Percentiles rank a stretch among this genome's conserved stretches.
Evolutionary conservation across 2,888 invertebrate genomes (phyloP).

Genomic region (Melipona beecheii): DNA sequence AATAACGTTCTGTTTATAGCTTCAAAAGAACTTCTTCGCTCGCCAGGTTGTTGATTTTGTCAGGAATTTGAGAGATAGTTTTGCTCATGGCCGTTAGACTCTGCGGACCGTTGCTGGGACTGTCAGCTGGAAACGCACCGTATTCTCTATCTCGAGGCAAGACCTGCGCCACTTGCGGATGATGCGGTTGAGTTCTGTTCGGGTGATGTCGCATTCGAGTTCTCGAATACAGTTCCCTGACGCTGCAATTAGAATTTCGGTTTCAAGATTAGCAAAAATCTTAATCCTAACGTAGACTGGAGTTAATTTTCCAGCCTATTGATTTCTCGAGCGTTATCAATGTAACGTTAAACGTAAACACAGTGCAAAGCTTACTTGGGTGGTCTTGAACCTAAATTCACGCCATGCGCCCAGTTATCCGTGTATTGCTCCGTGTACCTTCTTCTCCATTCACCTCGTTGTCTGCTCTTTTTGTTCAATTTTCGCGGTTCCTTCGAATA

Average conservation of each 20-base stretch:
- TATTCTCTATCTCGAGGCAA: slow-evolving; percentile 50
- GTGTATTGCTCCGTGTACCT: slow-evolving; percentile 62
- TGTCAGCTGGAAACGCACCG: slow-evolving; percentile 65
- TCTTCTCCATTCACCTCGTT: slow-evolving; percentile 59
- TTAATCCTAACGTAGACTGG: no score
- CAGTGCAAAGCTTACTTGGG: slow-evolving; percentile 70
- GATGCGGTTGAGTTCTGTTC: slow-evolving; percentile 51
- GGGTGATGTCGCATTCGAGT: slow-evolving; percentile 61
- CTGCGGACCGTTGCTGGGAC: slow-evolving; percentile 63
- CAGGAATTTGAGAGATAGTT: slow-evolving; percentile 67
- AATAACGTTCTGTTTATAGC: slow-evolving; percentile 65
- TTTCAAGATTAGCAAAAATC: not conserved
- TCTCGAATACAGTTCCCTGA: slow-evolving; percentile 15
- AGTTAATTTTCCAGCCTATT: no score
- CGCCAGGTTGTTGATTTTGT: slow-evolving; percentile 74
- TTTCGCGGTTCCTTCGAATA: slow-evolving; percentile 55
- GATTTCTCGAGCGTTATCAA: not conserved
- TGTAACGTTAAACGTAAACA: not conserved
- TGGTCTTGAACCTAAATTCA: slow-evolving; percentile 79
- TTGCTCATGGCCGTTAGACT: slow-evolving; percentile 69
- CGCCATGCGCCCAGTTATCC: slow-evolving; percentile 79
- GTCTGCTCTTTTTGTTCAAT: slow-evolving; percentile 63
- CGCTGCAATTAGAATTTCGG: slow-evolving; percentile 12
- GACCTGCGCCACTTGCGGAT: slow-evolving; percentile 52
- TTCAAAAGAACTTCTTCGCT: slow-evolving; percentile 78